phyloP scores from a whole-genome alignment of 2,797 vertebrate species.

The Otolemur crassicaudatus region DNA sequence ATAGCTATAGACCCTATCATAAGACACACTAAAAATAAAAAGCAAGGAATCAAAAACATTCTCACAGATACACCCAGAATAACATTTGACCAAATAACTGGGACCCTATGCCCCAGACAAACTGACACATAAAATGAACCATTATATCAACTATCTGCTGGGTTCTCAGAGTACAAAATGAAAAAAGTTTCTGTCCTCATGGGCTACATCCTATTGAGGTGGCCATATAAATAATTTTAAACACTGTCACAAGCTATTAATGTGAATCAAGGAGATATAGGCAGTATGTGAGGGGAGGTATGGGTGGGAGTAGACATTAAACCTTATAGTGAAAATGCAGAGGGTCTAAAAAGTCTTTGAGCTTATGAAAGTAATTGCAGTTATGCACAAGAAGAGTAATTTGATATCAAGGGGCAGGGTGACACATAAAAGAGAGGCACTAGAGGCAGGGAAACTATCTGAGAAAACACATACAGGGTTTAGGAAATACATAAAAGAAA shows the following conservation, averaged over 20 bases:
- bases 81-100: neutral
- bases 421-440: neutral
- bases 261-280: neutral
- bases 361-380: neutral
- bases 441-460: neutral
- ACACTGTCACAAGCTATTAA: neutral
- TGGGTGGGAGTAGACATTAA: neutral
- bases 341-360: neutral
- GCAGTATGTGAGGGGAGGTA: neutral
- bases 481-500: neutral
- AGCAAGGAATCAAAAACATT: neutral
- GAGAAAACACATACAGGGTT: neutral
- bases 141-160: neutral
- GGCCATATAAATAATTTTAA: constrained; percentile 8
- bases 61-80: neutral
- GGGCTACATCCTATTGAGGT: neutral
- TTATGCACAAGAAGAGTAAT: neutral
- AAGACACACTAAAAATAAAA: neutral
- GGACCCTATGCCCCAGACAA: neutral
- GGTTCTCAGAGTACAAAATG: neutral
- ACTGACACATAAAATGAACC: neutral
- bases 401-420: neutral
- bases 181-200: neutral
- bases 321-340: neutral
- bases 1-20: neutral